phyloP scores from a whole-genome alignment of 2,888 invertebrate genomes.

The Boloria euphrosyne region DNA sequence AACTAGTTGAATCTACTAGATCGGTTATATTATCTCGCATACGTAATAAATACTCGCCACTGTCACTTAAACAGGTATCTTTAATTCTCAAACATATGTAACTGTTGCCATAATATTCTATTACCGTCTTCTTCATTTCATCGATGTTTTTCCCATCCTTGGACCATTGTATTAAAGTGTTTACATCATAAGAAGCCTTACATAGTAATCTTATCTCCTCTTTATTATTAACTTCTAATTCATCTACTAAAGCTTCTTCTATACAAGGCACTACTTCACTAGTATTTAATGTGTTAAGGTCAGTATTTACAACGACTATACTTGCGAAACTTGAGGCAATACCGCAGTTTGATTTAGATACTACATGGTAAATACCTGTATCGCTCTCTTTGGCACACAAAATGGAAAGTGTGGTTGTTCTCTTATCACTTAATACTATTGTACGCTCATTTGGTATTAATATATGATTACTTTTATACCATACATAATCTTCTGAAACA shows the following conservation, averaged over 20 bases:
- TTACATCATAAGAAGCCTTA: slow-evolving; percentile 40
- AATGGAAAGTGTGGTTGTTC: slow-evolving; percentile 40
- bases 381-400: slow-evolving; percentile 42
- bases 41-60: slow-evolving; percentile 43
- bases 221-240: slow-evolving; percentile 42
- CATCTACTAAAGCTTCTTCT: slow-evolving; percentile 45
- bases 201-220: slow-evolving; percentile 46
- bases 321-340: slow-evolving; percentile 46
- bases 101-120: slow-evolving; percentile 44
- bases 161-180: slow-evolving; percentile 43
- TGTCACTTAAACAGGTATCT: slow-evolving; percentile 32
- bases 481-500: slow-evolving; percentile 35
- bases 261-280: slow-evolving; percentile 39
- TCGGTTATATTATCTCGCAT: slow-evolving; percentile 39
- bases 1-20: slow-evolving; percentile 30
- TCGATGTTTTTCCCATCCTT: slow-evolving; percentile 39
- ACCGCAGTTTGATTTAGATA: slow-evolving; percentile 43
- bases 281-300: slow-evolving; percentile 25
- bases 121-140: slow-evolving; percentile 21
- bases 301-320: slow-evolving; percentile 43
- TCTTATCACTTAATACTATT: slow-evolving; percentile 35
- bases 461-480: slow-evolving; percentile 47
- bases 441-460: slow-evolving; percentile 39
- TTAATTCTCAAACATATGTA: slow-evolving; percentile 44
- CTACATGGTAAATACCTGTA: slow-evolving; percentile 48